Evolutionary conservation across 2,797 vertebrate genomes (phyloP).

Genomic region (Pelobates cultripes): DNA sequence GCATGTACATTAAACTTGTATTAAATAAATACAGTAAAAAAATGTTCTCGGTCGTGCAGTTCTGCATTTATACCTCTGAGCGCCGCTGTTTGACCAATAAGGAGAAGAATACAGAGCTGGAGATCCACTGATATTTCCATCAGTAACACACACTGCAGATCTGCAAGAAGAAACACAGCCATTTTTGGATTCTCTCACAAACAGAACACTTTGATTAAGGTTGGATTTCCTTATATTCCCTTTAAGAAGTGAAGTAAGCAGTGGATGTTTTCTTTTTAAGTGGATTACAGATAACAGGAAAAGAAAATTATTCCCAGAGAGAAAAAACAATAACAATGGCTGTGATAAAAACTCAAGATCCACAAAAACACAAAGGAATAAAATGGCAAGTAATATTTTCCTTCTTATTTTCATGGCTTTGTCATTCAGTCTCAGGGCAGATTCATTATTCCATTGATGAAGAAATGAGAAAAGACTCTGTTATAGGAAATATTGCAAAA

Average conservation of each 20-base stretch:
- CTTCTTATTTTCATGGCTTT: constrained; percentile 31
- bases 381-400: constrained; percentile 46
- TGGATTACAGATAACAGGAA: too few relatives aligned
- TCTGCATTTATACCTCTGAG: constrained; percentile 53
- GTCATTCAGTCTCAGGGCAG: constrained; percentile 42
- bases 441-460: constrained; percentile 47
- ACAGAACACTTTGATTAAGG: too few relatives aligned
- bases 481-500: constrained; percentile 73
- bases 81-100: constrained; percentile 57
- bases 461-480: constrained; percentile 47
- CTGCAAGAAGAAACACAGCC: constrained; percentile 7
- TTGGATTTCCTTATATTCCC: too few relatives aligned
- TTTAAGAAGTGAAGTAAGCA: too few relatives aligned
- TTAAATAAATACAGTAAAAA: constrained; percentile 3
- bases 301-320: too few relatives aligned
- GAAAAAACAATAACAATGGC: too few relatives aligned
- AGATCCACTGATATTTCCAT: constrained; percentile 7
- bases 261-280: too few relatives aligned
- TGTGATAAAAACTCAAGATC: background rate
- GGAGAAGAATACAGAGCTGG: constrained; percentile 16
- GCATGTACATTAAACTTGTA: constrained; percentile 30
- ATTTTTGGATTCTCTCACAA: constrained; percentile 10
- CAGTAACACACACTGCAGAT: constrained; percentile 28
- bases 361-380: constrained; percentile 51
- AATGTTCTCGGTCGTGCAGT: constrained; percentile 57